A percentile compares a stretch with the other conserved stretches of the same genome.
Conservation (phyloP, 2,888 invertebrate genomes). For the Clitarchus hookeri region DNA sequence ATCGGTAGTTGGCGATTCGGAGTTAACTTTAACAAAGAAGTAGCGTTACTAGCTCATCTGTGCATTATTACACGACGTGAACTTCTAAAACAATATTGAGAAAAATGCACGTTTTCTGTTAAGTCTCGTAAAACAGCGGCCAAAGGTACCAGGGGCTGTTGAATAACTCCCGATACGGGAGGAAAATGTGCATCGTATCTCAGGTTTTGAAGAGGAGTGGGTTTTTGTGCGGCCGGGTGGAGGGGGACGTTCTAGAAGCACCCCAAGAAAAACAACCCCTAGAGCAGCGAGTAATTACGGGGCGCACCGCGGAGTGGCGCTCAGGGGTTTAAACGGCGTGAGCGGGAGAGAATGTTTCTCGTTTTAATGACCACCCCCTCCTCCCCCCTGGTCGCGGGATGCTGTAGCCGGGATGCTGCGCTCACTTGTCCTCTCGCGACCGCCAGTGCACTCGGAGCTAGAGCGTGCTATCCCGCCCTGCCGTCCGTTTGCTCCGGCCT, state of each 20-base stretch:
- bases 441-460: background rate
- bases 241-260: background rate
- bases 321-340: background rate
- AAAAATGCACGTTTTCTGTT: no score
- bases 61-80: no score
- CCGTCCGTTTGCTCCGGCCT: background rate
- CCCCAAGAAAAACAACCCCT: background rate
- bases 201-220: no score
- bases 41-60: no score
- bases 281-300: constrained; percentile 3
- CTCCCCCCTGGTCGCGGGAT: background rate
- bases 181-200: no score
- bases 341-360: background rate
- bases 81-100: no score
- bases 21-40: no score
- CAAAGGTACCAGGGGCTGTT: no score
- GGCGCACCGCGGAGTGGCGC: background rate
- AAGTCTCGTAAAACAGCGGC: no score
- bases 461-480: no score
- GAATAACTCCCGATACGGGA: no score
- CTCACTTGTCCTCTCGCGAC: background rate
- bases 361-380: constrained; percentile 20
- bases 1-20: no score
- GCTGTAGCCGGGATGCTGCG: background rate
- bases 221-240: background rate